phyloP scores from a whole-genome alignment of 2,888 invertebrate genomes.

The Ethmia dodecea region DNA sequence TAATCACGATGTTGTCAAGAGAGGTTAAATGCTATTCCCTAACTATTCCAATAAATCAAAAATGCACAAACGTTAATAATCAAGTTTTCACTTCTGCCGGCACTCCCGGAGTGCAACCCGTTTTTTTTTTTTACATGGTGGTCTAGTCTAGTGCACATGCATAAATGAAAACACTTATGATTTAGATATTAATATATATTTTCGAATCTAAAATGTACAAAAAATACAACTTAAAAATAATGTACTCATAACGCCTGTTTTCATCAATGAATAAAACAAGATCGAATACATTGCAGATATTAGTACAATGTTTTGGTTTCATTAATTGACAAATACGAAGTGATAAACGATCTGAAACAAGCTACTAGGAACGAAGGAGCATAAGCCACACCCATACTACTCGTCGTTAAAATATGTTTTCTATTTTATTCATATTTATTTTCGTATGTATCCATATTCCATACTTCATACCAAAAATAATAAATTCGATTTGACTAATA shows the following conservation, averaged over 20 bases:
- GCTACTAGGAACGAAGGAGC: slow-evolving; percentile 67
- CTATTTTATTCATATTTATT: slow-evolving; percentile 27
- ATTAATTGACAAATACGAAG: slow-evolving; percentile 68
- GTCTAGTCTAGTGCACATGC: no score
- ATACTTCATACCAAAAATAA: slow-evolving; percentile 61
- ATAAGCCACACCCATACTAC: slow-evolving; percentile 42
- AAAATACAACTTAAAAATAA: slow-evolving; percentile 84
- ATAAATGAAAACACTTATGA: slow-evolving; percentile 47
- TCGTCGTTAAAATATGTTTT: slow-evolving; percentile 33
- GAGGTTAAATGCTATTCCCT: no score
- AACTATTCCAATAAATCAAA: no score
- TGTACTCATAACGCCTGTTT: slow-evolving; percentile 78
- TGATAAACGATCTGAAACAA: slow-evolving; percentile 52
- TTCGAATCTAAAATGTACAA: slow-evolving; percentile 87
- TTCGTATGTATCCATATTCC: slow-evolving; percentile 28
- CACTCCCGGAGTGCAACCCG: no score
- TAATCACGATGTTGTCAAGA: no score
- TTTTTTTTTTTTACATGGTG: no score
- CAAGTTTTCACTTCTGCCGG: no score
- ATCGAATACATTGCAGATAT: slow-evolving; percentile 48
- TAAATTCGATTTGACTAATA: slow-evolving; percentile 68
- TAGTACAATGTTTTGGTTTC: slow-evolving; percentile 44
- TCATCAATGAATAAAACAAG: slow-evolving; percentile 53
- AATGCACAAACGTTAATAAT: no score
- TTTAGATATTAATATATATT: slow-evolving; percentile 82